Evolutionary conservation across 2,888 invertebrate species (phyloP).

Genomic region (Lissonota sp.): DNA sequence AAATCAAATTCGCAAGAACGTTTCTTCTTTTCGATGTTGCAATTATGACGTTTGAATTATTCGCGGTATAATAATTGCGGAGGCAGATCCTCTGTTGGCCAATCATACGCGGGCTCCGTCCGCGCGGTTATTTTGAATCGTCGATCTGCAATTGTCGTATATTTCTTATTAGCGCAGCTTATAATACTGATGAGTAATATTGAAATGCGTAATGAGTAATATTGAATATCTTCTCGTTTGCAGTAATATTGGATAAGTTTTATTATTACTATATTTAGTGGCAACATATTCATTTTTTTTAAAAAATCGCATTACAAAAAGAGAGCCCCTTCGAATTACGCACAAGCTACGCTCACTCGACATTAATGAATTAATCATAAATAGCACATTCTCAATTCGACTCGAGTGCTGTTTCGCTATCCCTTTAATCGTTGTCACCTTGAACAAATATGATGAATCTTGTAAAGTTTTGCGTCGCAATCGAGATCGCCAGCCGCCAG

Average conservation of each 20-base stretch:
- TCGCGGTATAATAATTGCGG: no score
- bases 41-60: no score
- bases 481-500: constrained; percentile 90
- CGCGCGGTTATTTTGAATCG: constrained; percentile 33
- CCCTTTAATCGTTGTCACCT: no score
- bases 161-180: constrained; percentile 15
- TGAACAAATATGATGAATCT: constrained; percentile 95
- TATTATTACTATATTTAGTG: background rate
- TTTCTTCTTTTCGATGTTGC: no score
- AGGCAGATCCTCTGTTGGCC: no score
- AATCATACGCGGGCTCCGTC: no score
- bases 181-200: constrained; percentile 8
- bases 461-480: constrained; percentile 91
- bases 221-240: background rate
- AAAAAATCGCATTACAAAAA: background rate
- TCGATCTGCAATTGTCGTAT: constrained; percentile 17
- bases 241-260: background rate
- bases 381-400: no score
- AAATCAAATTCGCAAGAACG: no score
- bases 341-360: no score
- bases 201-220: background rate
- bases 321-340: background rate
- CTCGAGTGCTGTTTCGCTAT: no score
- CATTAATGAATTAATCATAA: no score
- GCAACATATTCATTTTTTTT: background rate